Conservation (phyloP, 1,140 invertebrate species). For the Pachyrhynchus sulphureomaculatus region DNA sequence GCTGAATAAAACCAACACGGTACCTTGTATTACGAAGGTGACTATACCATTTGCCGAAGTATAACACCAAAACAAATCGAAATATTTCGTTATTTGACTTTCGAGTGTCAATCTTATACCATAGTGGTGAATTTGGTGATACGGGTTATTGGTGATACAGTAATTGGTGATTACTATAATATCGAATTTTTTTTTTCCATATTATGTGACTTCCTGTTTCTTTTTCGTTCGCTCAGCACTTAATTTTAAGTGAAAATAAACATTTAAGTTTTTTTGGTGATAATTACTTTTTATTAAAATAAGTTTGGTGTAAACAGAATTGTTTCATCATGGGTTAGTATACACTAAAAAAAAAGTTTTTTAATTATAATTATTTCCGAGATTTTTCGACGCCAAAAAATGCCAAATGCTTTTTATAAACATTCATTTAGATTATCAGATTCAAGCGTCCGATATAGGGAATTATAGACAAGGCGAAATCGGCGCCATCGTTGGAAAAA, state of each 20-base stretch:
- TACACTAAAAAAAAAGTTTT: not conserved
- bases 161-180: no score
- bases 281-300: not conserved
- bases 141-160: no score
- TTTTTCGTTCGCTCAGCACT: no score
- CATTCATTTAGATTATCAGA: no score
- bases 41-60: conserved; percentile 30
- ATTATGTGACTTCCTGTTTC: not conserved
- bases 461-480: no score
- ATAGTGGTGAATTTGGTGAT: not conserved
- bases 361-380: no score
- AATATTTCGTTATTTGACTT: conserved; percentile 26
- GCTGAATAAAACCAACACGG: conserved; percentile 17
- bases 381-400: no score
- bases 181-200: no score
- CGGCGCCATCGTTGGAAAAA: no score
- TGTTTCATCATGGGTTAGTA: conserved; percentile 32
- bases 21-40: conserved; percentile 37
- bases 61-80: conserved; percentile 32
- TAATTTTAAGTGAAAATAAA: no score
- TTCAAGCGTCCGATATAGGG: no score
- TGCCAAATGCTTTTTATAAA: no score
- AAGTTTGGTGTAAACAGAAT: not conserved
- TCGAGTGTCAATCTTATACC: conserved; percentile 17
- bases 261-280: not conserved